Evolutionary conservation across 2,797 vertebrate genomes (phyloP), one percentile per base, ranked within the genome.

Genomic region (Echiichthys vipera): DNA sequence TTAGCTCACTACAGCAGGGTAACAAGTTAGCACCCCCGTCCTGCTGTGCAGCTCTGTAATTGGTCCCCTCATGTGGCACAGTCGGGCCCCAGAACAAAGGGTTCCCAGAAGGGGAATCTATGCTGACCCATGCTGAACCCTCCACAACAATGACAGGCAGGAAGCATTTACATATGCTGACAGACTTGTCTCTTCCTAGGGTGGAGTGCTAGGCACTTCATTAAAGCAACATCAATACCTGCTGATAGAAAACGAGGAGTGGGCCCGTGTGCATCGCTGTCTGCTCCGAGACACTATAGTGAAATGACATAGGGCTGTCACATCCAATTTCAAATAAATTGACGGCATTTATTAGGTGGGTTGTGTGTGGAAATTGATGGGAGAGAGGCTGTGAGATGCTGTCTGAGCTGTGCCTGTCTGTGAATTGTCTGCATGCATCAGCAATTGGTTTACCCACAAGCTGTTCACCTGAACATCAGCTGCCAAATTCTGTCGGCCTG

Each of bases 101-200:
- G 87, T 92, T 94, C 93, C 94, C 92, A 86, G 92, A 89, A 92
- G 94, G 91, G 83, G 86, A 86, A 88, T 92, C 89, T 88, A 78
- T 84, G 80, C 87, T 94, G 94, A 94, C 93, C 94, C 92, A 85
- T 86, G 85, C 90, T 91, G 92, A 93, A 94, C 92, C 89, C 87
- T 71, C 75, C 85, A 84, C 91, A 88, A 94, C 91, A 94, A 94
- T 93, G 93, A 93, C 91, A 91, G 90, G 83, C 89, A 90, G 92
- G 89, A 93, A 94, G 91, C 91, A 94, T 95, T 94, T 93, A 92
- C 94, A 94, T 93, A 93, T 91, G 92, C 89, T 92, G 92, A 93
- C 91, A 92, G 91, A 93, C 91, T 91, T 86, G 89, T 92, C 91
- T 91, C 92, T 84, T 92, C 87, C 85, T 84, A 55, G 89, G 87